These are phyloP conservation scores for Limnodromus scolopaceus DNA, from an alignment of 2,797 vertebrate species.

Conservation along the genomic window DNA sequence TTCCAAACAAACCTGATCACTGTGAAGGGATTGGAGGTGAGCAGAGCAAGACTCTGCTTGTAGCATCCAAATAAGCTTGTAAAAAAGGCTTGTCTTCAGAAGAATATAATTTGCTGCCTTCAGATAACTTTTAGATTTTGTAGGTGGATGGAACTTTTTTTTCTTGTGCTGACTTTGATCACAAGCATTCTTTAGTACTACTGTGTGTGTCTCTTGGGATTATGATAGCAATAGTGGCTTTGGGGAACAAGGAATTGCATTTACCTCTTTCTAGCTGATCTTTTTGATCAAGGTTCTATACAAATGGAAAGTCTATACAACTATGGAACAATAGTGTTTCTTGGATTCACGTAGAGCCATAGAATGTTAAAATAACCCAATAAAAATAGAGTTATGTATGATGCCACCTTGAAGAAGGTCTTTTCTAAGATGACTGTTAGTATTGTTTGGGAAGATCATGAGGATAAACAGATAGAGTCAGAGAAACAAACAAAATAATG, in stretches of 20 bases:
- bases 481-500: accelerated
- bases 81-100: background rate
- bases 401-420: background rate
- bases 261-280: background rate
- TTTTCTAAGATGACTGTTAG: background rate
- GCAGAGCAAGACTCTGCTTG: background rate
- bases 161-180: background rate
- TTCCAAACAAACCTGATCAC: background rate
- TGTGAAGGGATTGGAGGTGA: background rate
- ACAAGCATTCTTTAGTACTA: background rate
- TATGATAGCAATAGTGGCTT: background rate
- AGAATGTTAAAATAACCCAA: background rate
- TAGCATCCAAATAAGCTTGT: background rate
- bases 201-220: background rate
- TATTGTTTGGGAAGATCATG: background rate
- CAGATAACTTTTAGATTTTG: background rate
- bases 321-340: background rate
- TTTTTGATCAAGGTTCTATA: background rate
- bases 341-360: background rate
- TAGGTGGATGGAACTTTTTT: background rate
- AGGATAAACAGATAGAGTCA: background rate
- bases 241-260: background rate
- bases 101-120: background rate
- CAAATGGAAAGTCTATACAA: background rate
- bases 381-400: background rate